Base-by-base conservation (phyloP, 2,113 vertebrate genomes). In the Brachyistius frenatus region DNA sequence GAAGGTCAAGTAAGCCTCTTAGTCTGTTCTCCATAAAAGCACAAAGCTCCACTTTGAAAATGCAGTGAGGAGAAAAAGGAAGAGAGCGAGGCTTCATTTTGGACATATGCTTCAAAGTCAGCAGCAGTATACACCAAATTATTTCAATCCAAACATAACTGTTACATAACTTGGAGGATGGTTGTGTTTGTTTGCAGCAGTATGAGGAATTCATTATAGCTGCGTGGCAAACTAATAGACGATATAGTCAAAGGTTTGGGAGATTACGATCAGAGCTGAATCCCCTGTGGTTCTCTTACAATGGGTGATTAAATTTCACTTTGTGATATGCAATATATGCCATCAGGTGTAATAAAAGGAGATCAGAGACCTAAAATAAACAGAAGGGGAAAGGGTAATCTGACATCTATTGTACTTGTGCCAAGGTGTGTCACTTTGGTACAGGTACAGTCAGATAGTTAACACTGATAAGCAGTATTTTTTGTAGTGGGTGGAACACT, bases 361-460 rank as follows among this genome's bases (percentile, higher is more conserved):
- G 15, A 68, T 50, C 16, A 33, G 57, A 61, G 9, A 37, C 61
- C 78, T 31, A 66, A 62, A 13, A 55, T 69, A 66, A 81, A 84
- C 52, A 71, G 36, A 57, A 23, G 37, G 30, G 47, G 15, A 41
- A 44, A 71, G 32, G 71, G 47, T 64, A 61, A 62, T 50, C 44
- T 23, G 6, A 47, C 55, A 53, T 44, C 58, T 55, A 56, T 70
- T 87, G 56, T 81, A 2, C 57, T 76, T 33, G 3, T 32, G 37
- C 53, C 14, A 66, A 80, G 81, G 89, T 86, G 86, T 91, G 86
- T 80, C 80, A 32, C 15, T 53, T 61, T 91, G 75, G 76, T 83
- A 66, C 30, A 8, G 2, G 31, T 36, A 78, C 76, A 75, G n/a
- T 65, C 32, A 78, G 77, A 86, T 84, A 32, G 44, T 37, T 9